phyloP scores from a whole-genome alignment of 2,797 vertebrate species.

The Poecilia velifera region DNA sequence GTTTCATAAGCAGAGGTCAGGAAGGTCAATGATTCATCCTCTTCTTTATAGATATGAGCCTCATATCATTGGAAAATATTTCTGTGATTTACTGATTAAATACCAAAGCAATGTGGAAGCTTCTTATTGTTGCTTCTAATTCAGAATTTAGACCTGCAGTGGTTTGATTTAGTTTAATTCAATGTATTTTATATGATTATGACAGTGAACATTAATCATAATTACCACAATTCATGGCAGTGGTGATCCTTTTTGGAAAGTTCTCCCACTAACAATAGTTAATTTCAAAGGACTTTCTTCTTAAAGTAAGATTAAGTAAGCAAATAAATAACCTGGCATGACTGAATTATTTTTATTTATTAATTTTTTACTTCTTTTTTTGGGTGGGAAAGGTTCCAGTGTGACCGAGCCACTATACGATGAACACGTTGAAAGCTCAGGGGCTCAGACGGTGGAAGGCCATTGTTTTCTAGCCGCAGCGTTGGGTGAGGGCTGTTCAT shows the following conservation, averaged over 20 bases:
- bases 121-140: not conserved
- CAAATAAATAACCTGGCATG: no score
- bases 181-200: no score
- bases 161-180: no score
- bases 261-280: not conserved
- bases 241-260: not conserved
- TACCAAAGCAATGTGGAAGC: not conserved
- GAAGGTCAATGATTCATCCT: not conserved
- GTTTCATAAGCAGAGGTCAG: not conserved
- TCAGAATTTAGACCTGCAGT: not conserved
- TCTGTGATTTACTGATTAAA: not conserved
- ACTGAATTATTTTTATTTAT: not conserved
- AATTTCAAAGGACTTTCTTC: no score
- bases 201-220: no score
- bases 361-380: not conserved
- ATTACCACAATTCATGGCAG: not conserved
- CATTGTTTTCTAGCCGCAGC: slow-evolving; percentile 61
- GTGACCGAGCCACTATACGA: not conserved
- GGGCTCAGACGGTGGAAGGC: not conserved
- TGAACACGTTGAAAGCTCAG: not conserved
- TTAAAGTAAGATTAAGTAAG: no score
- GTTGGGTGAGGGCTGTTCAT: slow-evolving; percentile 57
- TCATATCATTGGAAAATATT: not conserved
- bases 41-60: not conserved
- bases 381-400: not conserved